Percentiles rank a stretch among this genome's conserved stretches.
These are phyloP conservation scores for Andrena camellia DNA, from an alignment of 2,888 invertebrate species.

Conservation along the genomic window DNA sequence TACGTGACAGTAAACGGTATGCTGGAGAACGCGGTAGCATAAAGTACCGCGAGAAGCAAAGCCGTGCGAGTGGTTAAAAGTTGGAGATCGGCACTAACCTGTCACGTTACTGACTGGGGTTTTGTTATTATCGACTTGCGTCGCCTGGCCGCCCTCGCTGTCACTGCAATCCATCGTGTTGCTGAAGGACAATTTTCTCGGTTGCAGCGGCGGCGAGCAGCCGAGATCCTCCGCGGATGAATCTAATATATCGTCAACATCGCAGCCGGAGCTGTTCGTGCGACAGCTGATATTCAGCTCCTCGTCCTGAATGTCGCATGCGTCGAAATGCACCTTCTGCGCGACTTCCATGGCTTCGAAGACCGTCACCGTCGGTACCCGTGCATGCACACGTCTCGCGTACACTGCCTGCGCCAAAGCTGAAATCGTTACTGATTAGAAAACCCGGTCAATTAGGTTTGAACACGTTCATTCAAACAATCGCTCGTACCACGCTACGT, in stretches of 20 bases:
- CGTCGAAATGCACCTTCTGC: slow-evolving; percentile 83
- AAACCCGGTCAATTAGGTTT: slow-evolving; percentile 58
- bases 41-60: background rate
- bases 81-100: slow-evolving; percentile 73
- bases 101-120: slow-evolving; percentile 75
- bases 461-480: slow-evolving; percentile 77
- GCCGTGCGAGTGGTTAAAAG: background rate
- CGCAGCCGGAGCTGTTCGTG: slow-evolving; percentile 87
- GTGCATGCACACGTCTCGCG: slow-evolving; percentile 36
- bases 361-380: slow-evolving; percentile 66
- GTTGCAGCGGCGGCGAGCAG: slow-evolving; percentile 86
- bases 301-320: slow-evolving; percentile 85
- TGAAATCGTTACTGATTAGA: slow-evolving; percentile 56
- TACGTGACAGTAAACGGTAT: background rate
- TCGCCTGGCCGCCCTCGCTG: slow-evolving; percentile 74
- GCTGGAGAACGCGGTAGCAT: background rate
- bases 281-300: slow-evolving; percentile 87
- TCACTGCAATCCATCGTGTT: slow-evolving; percentile 85
- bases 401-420: slow-evolving; percentile 42
- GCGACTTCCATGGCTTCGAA: slow-evolving; percentile 80
- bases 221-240: slow-evolving; percentile 88
- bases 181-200: slow-evolving; percentile 88
- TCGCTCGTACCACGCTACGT: slow-evolving; percentile 75
- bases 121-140: slow-evolving; percentile 67
- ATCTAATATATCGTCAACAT: slow-evolving; percentile 88